Conservation (phyloP, 2,888 invertebrate genomes). For the Uropetala carovei region DNA sequence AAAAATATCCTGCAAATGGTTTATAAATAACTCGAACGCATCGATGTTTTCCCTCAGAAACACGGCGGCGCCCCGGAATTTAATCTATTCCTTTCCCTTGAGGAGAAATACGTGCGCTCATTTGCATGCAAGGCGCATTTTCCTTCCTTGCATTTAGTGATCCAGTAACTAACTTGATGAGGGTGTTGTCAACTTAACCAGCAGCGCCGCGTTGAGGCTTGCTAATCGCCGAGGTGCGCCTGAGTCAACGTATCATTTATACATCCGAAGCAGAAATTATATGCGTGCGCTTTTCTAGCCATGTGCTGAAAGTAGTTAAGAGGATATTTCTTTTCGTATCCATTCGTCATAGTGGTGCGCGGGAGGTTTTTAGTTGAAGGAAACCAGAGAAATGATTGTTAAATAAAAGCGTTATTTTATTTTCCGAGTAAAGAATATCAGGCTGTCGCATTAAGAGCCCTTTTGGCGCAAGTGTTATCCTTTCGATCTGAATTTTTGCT, state of each 20-base stretch:
- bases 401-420: too few relatives aligned
- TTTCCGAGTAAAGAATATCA: too few relatives aligned
- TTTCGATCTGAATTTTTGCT: too few relatives aligned
- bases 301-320: background rate
- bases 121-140: constrained; percentile 10
- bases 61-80: background rate
- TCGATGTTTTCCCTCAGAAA: background rate
- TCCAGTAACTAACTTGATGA: constrained; percentile 1
- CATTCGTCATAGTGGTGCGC: too few relatives aligned
- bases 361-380: too few relatives aligned
- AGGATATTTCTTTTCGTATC: background rate
- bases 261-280: background rate
- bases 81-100: background rate
- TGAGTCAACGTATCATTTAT: background rate
- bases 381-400: too few relatives aligned
- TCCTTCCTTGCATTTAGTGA: background rate
- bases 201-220: background rate
- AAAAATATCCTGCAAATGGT: background rate
- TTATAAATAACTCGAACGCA: background rate
- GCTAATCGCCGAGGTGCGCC: background rate
- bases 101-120: constrained; percentile 24
- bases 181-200: background rate
- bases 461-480: too few relatives aligned
- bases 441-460: too few relatives aligned
- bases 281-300: background rate